Evolutionary conservation across 2,888 invertebrate species (phyloP).

Genomic region (Uropetala carovei): DNA sequence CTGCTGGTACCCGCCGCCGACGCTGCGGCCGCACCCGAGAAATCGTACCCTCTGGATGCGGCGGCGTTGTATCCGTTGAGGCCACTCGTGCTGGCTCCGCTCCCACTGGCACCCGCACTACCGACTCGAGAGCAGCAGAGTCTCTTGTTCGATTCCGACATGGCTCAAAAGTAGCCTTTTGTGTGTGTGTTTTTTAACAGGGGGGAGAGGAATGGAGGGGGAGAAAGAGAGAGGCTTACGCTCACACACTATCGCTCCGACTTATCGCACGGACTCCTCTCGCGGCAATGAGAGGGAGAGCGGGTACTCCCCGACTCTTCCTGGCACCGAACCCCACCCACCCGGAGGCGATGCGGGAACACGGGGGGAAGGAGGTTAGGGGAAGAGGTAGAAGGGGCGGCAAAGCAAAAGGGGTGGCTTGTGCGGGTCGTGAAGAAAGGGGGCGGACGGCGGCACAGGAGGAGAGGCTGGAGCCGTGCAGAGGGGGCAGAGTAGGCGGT

Average conservation of each 20-base stretch:
- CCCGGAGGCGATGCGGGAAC: conserved; percentile 21
- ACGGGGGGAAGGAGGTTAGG: not conserved
- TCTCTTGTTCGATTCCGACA: conserved; percentile 74
- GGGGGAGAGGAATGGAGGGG: not conserved
- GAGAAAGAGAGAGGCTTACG: not conserved
- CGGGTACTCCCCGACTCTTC: not conserved
- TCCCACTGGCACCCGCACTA: conserved; percentile 67
- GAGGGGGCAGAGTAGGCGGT: not conserved
- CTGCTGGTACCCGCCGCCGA: conserved; percentile 71
- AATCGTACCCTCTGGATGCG: conserved; percentile 66
- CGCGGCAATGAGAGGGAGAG: conserved; percentile 13
- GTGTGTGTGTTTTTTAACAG: not conserved
- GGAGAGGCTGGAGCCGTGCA: not conserved
- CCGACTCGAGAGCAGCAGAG: conserved; percentile 76
- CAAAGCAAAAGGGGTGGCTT: not conserved
- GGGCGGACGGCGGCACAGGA: not conserved
- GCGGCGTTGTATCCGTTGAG: conserved; percentile 59
- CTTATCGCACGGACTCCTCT: conserved; percentile 7
- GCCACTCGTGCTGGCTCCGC: conserved; percentile 65
- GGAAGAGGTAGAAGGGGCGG: not conserved
- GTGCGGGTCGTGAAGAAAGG: not conserved
- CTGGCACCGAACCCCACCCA: conserved; percentile 34
- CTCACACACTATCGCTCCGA: not conserved
- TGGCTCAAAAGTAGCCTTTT: conserved; percentile 67
- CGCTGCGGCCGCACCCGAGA: conserved; percentile 66